Percentiles rank a stretch among this genome's conserved stretches.
Evolutionary conservation across 2,113 vertebrate species (phyloP).

Genomic region (Abramis brama): DNA sequence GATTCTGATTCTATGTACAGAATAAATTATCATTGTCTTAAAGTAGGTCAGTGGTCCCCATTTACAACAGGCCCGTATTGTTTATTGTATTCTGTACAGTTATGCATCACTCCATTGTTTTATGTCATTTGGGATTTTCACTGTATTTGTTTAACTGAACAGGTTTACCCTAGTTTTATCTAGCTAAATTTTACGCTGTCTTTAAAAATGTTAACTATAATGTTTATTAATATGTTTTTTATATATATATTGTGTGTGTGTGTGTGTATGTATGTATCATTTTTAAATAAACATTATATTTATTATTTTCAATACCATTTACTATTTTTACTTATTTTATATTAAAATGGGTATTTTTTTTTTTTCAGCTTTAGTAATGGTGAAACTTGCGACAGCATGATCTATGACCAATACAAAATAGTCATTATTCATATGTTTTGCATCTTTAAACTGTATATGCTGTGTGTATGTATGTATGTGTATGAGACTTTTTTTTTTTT

Average conservation of each 20-base stretch:
- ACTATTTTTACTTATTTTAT: not conserved
- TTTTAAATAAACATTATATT: not conserved
- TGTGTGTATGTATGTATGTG: not conserved
- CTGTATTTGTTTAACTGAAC: not conserved
- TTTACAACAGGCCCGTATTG: slow-evolving; percentile 1
- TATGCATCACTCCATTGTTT: slow-evolving; percentile 9
- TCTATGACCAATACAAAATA: not conserved
- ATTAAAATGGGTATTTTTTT: not conserved
- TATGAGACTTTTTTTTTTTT: slow-evolving; percentile 31
- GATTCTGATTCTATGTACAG: not conserved
- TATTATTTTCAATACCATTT: not conserved
- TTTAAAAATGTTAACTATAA: not conserved
- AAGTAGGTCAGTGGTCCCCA: slow-evolving; percentile 11
- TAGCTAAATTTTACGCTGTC: not conserved
- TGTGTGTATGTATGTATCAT: too few relatives aligned
- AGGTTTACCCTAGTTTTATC: too few relatives aligned
- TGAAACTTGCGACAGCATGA: not conserved
- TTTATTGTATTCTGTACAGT: slow-evolving; percentile 22
- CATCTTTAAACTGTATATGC: not conserved
- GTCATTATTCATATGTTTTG: not conserved
- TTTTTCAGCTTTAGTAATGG: not conserved
- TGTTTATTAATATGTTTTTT: too few relatives aligned
- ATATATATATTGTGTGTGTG: too few relatives aligned
- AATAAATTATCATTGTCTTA: slow-evolving; percentile 18
- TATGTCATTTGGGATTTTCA: slow-evolving; percentile 25